Evolutionary conservation across 2,888 invertebrate genomes (phyloP).

Genomic region (Orthosia gracilis): DNA sequence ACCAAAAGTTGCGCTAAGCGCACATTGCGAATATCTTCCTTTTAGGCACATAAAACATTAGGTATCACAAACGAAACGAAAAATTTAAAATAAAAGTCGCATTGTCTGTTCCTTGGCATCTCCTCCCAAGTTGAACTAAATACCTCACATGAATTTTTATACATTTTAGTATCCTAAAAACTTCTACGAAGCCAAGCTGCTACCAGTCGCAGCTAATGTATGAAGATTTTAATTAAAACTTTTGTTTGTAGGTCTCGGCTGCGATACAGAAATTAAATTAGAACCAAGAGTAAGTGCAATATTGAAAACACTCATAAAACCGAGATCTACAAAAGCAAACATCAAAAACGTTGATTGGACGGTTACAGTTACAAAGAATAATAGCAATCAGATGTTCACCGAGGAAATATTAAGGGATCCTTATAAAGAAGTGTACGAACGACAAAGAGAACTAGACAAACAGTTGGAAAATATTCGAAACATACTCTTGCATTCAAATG

Average conservation of each 20-base stretch:
- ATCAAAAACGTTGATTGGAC: slow-evolving; percentile 44
- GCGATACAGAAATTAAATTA: slow-evolving; percentile 60
- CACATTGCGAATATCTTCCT: background rate
- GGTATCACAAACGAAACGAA: no score
- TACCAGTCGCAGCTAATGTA: background rate
- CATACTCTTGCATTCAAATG: slow-evolving; percentile 76
- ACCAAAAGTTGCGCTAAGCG: background rate
- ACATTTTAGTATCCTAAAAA: background rate
- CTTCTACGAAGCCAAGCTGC: background rate
- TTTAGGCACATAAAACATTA: background rate
- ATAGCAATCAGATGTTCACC: background rate
- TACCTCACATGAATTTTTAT: background rate
- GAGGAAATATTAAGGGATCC: slow-evolving; percentile 5
- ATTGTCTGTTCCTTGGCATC: background rate
- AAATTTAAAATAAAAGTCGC: background rate
- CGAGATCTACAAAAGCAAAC: slow-evolving; percentile 31
- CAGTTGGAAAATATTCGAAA: slow-evolving; percentile 71
- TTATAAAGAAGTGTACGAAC: background rate
- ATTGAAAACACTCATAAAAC: slow-evolving; percentile 35
- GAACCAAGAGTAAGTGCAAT: slow-evolving; percentile 48
- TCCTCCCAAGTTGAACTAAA: background rate
- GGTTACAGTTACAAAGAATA: slow-evolving; percentile 47
- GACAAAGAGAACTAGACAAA: slow-evolving; percentile 54
- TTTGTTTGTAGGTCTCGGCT: slow-evolving; percentile 71
- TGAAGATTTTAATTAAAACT: slow-evolving; percentile 45